Evolutionary conservation across 2,113 vertebrate species (phyloP).

Genomic region (Lethenteron reissneri): DNA sequence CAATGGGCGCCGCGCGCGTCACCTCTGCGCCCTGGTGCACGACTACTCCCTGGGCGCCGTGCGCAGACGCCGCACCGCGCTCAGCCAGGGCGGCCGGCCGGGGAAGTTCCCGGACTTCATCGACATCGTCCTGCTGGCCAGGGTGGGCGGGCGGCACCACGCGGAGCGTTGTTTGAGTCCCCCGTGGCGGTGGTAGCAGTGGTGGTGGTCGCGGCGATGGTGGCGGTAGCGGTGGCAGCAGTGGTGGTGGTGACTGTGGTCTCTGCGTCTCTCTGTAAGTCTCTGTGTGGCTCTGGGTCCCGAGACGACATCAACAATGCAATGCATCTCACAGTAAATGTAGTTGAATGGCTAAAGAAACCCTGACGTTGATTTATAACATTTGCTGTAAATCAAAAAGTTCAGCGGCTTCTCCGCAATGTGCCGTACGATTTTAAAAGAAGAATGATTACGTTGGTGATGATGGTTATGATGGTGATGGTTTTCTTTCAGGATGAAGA

Average conservation of each 20-base stretch:
- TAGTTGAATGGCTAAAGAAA: too few species aligned
- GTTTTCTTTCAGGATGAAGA: slow-evolving; percentile 37
- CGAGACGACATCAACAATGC: too few species aligned
- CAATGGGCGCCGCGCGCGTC: slow-evolving; percentile 29
- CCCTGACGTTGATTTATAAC: too few species aligned
- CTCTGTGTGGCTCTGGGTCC: too few species aligned
- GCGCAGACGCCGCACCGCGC: slow-evolving; percentile 19
- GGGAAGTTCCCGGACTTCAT: slow-evolving; percentile 44
- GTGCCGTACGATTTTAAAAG: too few species aligned
- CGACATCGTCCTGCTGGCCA: slow-evolving; percentile 44
- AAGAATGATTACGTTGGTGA: too few species aligned
- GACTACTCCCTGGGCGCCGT: slow-evolving; percentile 37
- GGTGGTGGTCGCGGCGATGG: neutral
- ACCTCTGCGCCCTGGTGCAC: slow-evolving; percentile 33
- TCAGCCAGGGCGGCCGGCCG: slow-evolving; percentile 18
- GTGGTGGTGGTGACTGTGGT: neutral
- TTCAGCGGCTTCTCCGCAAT: too few species aligned
- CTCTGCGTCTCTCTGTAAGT: too few species aligned
- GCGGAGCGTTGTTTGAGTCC: neutral
- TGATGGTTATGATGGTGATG: neutral
- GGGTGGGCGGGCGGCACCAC: slow-evolving; percentile 18
- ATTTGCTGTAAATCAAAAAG: too few species aligned
- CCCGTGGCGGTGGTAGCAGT: neutral
- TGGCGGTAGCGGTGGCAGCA: too few species aligned
- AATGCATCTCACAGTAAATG: too few species aligned